Evolutionary conservation across 2,797 vertebrate species (phyloP), one percentile per base, ranked within the genome.

Genomic region (Sorex maritimensis): DNA sequence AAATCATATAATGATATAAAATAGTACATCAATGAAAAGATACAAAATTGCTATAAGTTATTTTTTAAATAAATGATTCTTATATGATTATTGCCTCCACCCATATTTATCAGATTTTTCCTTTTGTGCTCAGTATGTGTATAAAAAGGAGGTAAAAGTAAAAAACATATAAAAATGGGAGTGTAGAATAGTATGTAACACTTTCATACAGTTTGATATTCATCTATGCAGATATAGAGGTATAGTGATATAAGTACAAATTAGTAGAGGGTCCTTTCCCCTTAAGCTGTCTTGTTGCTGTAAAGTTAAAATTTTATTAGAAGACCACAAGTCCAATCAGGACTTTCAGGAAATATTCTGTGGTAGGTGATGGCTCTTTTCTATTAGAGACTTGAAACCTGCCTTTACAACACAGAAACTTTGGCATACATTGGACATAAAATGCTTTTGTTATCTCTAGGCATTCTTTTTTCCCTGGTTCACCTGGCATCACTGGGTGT

Each of bases 201-300:
- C 65, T 88, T 72, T 67, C 49, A 69, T 71, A 46, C 0, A 6
- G 26, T 91, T 91, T 81, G 44, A 78, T 87, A 89, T 81, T 87
- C 85, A 34, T 86, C 28, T 30, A 15, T 83, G 14, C 34, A 38
- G n/a, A 19, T 21, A 78, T 24, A 5, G 52, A 81, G 0, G 13
- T 34, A 41, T 8, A 6, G 5, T 80, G 28, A 52, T 46, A 85
- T 82, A 86, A 52, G 28, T 26, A 13, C 15, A 58, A 11, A 30
- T 26, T 13, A 44, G 19, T 11, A 23, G 15, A 23, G 1, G 3
- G 26, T 55, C 13, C 28, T 93, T 91, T 86, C 77, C 30, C 4
- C n/a, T 63, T 84, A 86, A 17, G 34, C 14, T 63, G 0, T 63
- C 49, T 89, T 75, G 81, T 28, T 86, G 14, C 14, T 86, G 83